Conservation (phyloP, 2,888 invertebrate species). For the Tetranychus truncatus region DNA sequence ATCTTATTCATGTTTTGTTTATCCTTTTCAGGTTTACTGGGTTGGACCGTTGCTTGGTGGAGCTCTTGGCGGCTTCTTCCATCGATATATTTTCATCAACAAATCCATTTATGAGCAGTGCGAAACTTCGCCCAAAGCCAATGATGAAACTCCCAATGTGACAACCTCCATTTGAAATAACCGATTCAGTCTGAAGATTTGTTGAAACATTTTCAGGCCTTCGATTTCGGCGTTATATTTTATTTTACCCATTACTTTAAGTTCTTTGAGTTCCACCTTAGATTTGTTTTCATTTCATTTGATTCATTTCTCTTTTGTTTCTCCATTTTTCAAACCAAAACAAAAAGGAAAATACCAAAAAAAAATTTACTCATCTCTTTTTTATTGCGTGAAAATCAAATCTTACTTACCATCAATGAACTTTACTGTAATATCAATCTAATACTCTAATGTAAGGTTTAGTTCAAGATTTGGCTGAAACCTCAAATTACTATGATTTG, state of each 20-base stretch:
- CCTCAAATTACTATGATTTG: too few relatives aligned
- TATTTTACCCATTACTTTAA: not conserved
- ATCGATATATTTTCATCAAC: conserved; percentile 42
- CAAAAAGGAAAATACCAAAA: not conserved
- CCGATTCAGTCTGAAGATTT: not conserved
- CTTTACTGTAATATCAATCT: too few relatives aligned
- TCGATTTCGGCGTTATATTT: not conserved
- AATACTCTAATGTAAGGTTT: too few relatives aligned
- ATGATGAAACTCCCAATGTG: not conserved
- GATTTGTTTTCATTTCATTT: not conserved
- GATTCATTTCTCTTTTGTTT: not conserved
- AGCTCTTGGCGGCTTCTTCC: conserved; percentile 53
- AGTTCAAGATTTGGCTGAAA: too few relatives aligned
- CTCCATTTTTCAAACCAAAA: not conserved
- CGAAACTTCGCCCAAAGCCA: not conserved
- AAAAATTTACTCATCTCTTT: not conserved
- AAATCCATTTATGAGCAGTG: conserved; percentile 22
- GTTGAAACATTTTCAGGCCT: not conserved
- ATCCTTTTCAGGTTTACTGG: conserved; percentile 52
- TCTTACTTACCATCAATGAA: too few relatives aligned
- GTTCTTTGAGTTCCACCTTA: not conserved
- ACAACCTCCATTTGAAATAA: not conserved
- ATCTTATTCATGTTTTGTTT: conserved; percentile 26
- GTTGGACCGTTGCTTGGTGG: conserved; percentile 67
- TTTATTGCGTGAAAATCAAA: too few relatives aligned